Conservation (phyloP, 92 coral and sea anemone species). For the Muricea muricata region DNA sequence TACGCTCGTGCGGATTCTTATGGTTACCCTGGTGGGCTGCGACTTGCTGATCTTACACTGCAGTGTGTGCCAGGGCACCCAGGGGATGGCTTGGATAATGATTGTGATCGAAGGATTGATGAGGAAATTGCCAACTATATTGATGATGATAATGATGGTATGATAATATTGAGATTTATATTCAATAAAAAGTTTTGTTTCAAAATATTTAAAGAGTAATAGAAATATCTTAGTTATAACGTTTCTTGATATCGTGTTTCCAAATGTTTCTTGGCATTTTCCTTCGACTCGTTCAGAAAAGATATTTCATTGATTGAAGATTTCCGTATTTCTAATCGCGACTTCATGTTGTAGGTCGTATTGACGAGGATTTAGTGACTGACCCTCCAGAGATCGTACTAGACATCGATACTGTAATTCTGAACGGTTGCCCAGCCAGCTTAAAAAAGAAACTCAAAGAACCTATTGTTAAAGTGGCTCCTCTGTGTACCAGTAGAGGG, state of each 20-base stretch:
- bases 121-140: slow-evolving; percentile 76
- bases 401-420: slow-evolving; percentile 39
- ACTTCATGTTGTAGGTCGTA: slow-evolving; percentile 11
- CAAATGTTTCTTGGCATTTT: no score
- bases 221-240: no score
- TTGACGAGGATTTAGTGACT: slow-evolving; percentile 85
- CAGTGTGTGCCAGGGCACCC: slow-evolving; percentile 47
- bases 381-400: slow-evolving; percentile 47
- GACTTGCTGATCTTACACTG: slow-evolving; percentile 41
- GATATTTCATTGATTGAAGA: no score
- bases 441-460: slow-evolving; percentile 41
- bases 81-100: slow-evolving; percentile 83
- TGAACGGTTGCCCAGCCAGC: slow-evolving; percentile 43
- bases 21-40: slow-evolving; percentile 81
- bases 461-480: slow-evolving; percentile 45
- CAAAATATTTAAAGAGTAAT: no score
- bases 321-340: no score
- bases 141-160: slow-evolving; percentile 88
- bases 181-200: no score
- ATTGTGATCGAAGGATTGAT: slow-evolving; percentile 84
- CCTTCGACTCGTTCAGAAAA: no score
- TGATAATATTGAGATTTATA: neutral
- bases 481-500: slow-evolving; percentile 71
- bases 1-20: slow-evolving; percentile 55
- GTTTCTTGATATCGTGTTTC: no score